Evolutionary conservation across 2,113 vertebrate species (phyloP).

Genomic region (cattle (Bos taurus)): DNA sequence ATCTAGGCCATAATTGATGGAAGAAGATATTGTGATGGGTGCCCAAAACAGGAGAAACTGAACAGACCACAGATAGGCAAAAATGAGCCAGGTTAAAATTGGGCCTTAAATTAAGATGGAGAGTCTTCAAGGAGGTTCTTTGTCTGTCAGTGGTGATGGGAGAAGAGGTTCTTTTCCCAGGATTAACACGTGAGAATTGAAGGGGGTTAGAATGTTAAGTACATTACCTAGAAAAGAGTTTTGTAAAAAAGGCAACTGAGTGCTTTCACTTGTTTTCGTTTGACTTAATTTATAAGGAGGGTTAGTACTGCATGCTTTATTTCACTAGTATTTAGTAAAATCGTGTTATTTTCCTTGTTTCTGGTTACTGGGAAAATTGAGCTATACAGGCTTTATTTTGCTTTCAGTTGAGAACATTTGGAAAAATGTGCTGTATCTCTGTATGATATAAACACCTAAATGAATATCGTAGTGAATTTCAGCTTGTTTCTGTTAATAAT

Average conservation of each 20-base stretch:
- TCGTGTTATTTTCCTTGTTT: neutral
- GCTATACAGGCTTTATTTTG: slow-evolving; percentile 14
- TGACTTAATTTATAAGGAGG: neutral
- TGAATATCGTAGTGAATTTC: slow-evolving; percentile 23
- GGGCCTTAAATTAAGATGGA: neutral
- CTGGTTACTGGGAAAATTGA: slow-evolving; percentile 27
- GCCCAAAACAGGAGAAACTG: neutral
- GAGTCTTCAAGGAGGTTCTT: neutral
- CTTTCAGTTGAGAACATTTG: slow-evolving; percentile 29
- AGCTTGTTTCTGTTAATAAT: neutral
- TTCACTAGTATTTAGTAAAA: slow-evolving; percentile 30
- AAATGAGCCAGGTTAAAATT: slow-evolving; percentile 25
- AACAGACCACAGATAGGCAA: neutral
- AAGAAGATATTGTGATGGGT: neutral
- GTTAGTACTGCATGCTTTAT: neutral
- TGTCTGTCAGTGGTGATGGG: neutral
- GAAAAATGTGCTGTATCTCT: neutral
- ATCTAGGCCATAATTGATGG: neutral
- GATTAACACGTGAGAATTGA: neutral
- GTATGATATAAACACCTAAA: neutral
- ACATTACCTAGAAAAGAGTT: neutral
- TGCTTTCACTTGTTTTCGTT: neutral
- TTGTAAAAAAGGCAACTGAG: neutral
- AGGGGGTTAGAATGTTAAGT: neutral
- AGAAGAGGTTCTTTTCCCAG: slow-evolving; percentile 31